These are phyloP conservation scores for Acridotheres tristis DNA, from an alignment of 2,797 vertebrate genomes.

Conservation along the genomic window DNA sequence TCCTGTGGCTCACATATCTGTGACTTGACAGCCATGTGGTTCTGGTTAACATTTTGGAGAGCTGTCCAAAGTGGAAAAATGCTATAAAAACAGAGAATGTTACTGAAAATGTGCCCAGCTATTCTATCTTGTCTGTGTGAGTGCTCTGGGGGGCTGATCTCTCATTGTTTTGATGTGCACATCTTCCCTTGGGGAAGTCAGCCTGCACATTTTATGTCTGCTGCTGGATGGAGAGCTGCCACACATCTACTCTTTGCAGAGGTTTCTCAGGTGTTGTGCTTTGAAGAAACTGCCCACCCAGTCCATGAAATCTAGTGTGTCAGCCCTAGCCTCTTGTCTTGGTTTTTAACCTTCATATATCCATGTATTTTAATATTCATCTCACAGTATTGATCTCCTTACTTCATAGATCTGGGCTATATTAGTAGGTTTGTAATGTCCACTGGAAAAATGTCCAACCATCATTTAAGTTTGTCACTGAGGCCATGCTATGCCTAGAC, in stretches of 20 bases:
- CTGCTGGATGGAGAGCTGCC: not conserved
- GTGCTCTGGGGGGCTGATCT: not conserved
- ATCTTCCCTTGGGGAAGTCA: not conserved
- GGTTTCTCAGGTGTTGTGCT: not conserved
- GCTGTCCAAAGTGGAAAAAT: not conserved
- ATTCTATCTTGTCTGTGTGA: constrained; percentile 20
- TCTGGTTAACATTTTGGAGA: constrained; percentile 13
- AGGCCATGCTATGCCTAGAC: fast-evolving
- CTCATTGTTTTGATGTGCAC: not conserved
- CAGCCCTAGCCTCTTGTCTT: not conserved
- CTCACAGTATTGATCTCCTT: not conserved
- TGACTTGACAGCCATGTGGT: constrained; percentile 5
- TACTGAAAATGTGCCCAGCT: constrained; percentile 8
- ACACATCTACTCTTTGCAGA: not conserved
- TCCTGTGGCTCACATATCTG: not conserved
- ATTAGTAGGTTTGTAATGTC: not conserved
- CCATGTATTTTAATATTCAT: not conserved
- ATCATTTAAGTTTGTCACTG: not conserved
- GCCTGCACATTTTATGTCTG: not conserved
- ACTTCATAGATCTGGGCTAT: not conserved
- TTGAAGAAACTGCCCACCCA: not conserved
- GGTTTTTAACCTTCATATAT: not conserved
- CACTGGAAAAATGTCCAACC: not conserved
- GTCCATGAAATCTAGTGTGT: not conserved
- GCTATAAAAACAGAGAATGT: not conserved